Evolutionary conservation across 2,113 vertebrate genomes (phyloP), one percentile per base, ranked within the genome.

Genomic region (Panurus biarmicus): DNA sequence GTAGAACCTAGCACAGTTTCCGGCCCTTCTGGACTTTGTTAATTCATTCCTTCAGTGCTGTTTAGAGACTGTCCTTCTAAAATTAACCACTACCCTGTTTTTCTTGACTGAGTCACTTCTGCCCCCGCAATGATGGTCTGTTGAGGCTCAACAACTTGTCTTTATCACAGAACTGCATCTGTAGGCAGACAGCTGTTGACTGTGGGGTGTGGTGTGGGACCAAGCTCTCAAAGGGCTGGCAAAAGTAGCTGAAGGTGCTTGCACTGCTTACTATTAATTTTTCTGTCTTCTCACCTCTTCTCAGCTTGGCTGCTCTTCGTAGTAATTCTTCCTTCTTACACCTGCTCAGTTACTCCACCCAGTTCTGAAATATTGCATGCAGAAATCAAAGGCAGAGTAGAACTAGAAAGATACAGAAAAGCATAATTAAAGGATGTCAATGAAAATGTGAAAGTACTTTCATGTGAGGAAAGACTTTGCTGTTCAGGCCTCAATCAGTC

Each of bases 61-160:
- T 83, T 95, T 62, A 60, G 67, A 89, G 70, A 51, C 15, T 4
- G 51, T 77, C 71, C 58, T 61, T 78, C 23, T 88, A 83, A 89
- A 90, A 83, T 80, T 83, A 96, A 83, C 23, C 40, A 83, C 76
- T 86, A 47, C 42, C 67, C 40, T 92, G 50, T 90, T 93, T 96
- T 90, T 80, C 72, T 71, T 80, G 51, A 50, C 51, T 95, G 69
- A 84, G 36, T 88, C 72, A 77, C 24, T 92, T 86, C 35, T 96
- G 54, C 14, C 38, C 28, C 38, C 4, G 19, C 2, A 8, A 2
- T 64, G 33, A 28, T 60, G 54, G 58, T 86, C 58, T 80, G 20
- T 11, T 94, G 50, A 84, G 44, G 64, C 47, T 88, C 79, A 84
- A 45, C 64, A 90, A 51, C 67, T 84, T 76, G 85, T 76, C 45